Conservation (phyloP, 2,797 vertebrate genomes). For the Linurgus olivaceus region DNA sequence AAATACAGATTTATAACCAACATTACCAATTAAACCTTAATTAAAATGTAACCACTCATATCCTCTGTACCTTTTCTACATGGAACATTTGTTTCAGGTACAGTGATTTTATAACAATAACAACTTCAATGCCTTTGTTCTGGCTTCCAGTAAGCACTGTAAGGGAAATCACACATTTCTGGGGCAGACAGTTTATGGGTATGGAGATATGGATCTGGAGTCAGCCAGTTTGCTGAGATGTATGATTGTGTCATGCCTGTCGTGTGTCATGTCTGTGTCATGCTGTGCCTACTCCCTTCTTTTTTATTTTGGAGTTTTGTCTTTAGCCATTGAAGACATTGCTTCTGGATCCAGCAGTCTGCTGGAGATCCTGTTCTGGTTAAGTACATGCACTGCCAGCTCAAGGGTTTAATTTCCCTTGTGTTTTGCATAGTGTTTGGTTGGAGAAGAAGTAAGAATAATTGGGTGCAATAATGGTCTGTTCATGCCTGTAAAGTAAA, state of each 20-base stretch:
- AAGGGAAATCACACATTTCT: background rate
- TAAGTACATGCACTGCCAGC: background rate
- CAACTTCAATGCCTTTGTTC: background rate
- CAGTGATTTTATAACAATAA: background rate
- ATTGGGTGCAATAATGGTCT: conserved; percentile 19
- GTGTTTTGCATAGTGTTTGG: conserved; percentile 15
- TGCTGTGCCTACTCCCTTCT: background rate
- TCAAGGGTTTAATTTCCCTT: conserved; percentile 6
- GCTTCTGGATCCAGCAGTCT: background rate
- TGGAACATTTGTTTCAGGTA: background rate
- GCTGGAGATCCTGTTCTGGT: background rate
- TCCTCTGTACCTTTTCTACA: background rate
- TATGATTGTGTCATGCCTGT: background rate
- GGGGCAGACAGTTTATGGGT: background rate
- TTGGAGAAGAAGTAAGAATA: conserved; percentile 30
- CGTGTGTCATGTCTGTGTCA: background rate
- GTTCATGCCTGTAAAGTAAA: conserved; percentile 20
- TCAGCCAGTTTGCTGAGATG: background rate
- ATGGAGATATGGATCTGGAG: background rate
- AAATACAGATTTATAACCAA: background rate
- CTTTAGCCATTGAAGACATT: background rate
- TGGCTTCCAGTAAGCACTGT: background rate
- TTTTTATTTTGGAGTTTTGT: background rate
- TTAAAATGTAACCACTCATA: background rate
- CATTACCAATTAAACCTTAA: background rate